These are phyloP conservation scores for Cephonodes hylas DNA, from an alignment of 2,888 invertebrate species.

Conservation along the genomic window DNA sequence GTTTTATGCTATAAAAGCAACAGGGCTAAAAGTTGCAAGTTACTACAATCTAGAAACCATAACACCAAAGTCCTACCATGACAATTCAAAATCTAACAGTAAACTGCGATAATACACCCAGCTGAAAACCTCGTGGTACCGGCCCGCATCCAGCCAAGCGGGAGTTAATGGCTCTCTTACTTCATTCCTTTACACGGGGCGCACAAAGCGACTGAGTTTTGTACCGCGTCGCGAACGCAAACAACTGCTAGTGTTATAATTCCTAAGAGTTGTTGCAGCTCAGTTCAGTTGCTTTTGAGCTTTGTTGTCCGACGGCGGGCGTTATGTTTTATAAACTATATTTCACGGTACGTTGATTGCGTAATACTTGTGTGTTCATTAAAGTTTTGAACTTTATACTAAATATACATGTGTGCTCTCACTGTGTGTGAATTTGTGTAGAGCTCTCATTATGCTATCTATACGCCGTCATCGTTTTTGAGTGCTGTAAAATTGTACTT, in stretches of 20 bases:
- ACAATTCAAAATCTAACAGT: too few species aligned
- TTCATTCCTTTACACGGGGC: constrained; percentile 30
- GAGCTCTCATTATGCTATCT: too few species aligned
- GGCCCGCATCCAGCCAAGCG: constrained; percentile 15
- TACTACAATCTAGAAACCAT: too few species aligned
- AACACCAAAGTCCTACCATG: too few species aligned
- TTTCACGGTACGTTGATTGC: background rate
- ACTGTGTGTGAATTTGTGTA: too few species aligned
- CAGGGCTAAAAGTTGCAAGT: too few species aligned
- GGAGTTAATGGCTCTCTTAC: constrained; percentile 31
- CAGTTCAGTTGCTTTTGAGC: constrained; percentile 7
- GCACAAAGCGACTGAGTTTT: constrained; percentile 20
- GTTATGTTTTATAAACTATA: constrained; percentile 1
- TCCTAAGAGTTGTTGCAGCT: constrained; percentile 15
- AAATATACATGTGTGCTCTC: too few species aligned
- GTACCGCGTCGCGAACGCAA: constrained; percentile 7
- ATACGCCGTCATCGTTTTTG: too few species aligned
- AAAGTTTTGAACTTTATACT: too few species aligned
- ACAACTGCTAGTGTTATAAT: constrained; percentile 15
- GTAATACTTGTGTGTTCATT: background rate
- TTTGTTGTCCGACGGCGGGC: background rate
- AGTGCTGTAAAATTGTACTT: too few species aligned
- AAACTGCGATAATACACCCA: constrained; percentile 1
- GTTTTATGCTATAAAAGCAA: too few species aligned
- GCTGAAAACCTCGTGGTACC: background rate